Conservation (phyloP, 2,113 vertebrate genomes). For the Solea senegalensis region DNA sequence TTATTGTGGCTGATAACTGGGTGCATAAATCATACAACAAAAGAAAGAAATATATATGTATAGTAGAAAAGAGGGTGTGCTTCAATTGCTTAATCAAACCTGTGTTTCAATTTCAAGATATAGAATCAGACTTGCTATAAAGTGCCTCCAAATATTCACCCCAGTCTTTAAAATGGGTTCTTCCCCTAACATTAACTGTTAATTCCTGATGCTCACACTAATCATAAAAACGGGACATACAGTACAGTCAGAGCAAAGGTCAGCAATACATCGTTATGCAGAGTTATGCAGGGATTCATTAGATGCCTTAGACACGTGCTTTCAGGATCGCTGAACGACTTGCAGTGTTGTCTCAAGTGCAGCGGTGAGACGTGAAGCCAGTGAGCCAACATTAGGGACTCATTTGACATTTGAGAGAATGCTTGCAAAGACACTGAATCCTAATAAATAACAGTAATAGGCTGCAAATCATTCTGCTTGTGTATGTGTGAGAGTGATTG, state of each 20-base stretch:
- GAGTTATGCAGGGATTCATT: conserved; percentile 28
- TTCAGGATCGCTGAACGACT: conserved; percentile 18
- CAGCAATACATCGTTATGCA: conserved; percentile 43
- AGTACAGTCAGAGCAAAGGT: conserved; percentile 42
- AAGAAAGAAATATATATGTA: conserved; percentile 12
- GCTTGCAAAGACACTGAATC: neutral
- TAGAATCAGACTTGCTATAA: conserved; percentile 18
- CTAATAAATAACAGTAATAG: conserved; percentile 28
- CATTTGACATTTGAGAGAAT: conserved; percentile 3
- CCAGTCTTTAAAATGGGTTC: conserved; percentile 41
- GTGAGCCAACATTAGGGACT: conserved; percentile 9
- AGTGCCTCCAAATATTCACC: conserved; percentile 43
- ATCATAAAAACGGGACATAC: conserved; percentile 60
- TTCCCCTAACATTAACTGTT: conserved; percentile 16
- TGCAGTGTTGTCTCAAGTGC: conserved; percentile 4
- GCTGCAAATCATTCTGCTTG: conserved; percentile 7
- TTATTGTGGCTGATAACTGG: conserved; percentile 61
- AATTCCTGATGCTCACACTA: conserved; percentile 28
- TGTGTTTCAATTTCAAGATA: conserved; percentile 16
- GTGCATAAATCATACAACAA: conserved; percentile 49
- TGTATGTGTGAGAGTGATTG: neutral
- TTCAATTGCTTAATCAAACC: conserved; percentile 8
- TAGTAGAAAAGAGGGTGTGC: neutral
- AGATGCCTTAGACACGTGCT: conserved; percentile 22
- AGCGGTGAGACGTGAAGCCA: conserved; percentile 3